phyloP scores from a whole-genome alignment of 2,113 vertebrate genomes.

The Odocoileus virginianus region DNA sequence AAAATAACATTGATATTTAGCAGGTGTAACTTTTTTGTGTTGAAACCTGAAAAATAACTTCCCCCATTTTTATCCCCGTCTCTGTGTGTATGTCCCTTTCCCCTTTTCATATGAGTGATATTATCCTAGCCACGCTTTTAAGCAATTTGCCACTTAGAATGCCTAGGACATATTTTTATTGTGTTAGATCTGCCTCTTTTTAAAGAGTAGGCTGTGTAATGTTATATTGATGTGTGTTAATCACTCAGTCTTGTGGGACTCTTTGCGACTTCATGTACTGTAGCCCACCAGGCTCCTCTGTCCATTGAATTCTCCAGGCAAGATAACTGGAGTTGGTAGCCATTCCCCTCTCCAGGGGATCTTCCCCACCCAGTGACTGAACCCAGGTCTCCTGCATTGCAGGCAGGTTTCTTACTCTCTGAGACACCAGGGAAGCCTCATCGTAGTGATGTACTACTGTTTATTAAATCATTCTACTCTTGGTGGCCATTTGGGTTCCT shows the following conservation, averaged over 20 bases:
- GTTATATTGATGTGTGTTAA: background rate
- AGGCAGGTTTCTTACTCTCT: background rate
- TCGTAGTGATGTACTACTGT: background rate
- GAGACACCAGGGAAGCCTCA: background rate
- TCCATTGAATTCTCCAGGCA: background rate
- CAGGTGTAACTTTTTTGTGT: background rate
- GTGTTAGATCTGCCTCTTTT: background rate
- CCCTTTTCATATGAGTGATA: background rate
- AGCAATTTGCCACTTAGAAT: background rate
- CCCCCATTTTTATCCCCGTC: fast-evolving
- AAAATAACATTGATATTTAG: background rate
- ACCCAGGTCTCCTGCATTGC: background rate
- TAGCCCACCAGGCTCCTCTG: background rate
- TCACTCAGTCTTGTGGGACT: background rate
- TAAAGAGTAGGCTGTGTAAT: background rate
- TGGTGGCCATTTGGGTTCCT: background rate
- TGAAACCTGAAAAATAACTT: background rate
- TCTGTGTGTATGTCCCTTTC: background rate
- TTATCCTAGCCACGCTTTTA: background rate
- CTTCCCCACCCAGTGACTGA: background rate
- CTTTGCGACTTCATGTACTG: background rate
- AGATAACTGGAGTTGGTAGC: background rate
- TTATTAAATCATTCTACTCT: background rate
- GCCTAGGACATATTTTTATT: background rate
- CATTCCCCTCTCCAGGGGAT: background rate